phyloP scores from a whole-genome alignment of 1,140 invertebrate genomes.

The Wasmannia auropunctata region DNA sequence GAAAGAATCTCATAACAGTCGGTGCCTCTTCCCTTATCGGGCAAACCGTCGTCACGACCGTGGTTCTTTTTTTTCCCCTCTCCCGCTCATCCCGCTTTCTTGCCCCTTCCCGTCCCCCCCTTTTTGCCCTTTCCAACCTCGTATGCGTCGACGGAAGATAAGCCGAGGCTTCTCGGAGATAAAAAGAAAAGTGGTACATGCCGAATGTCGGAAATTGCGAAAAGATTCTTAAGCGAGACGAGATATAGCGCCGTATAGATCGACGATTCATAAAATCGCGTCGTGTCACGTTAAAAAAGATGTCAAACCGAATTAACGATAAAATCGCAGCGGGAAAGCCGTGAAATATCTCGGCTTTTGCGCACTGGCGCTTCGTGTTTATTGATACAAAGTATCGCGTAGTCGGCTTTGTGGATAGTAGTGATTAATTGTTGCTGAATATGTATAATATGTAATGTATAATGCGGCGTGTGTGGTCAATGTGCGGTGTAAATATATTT shows the following conservation, averaged over 20 bases:
- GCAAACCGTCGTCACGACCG: slow-evolving; percentile 55
- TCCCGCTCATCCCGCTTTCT: not conserved
- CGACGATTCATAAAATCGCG: not conserved
- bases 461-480: not conserved
- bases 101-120: too few relatives aligned
- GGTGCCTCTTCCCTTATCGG: slow-evolving; percentile 57
- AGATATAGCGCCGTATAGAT: not conserved
- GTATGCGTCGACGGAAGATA: slow-evolving; percentile 24
- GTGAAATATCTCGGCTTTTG: not conserved
- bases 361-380: not conserved
- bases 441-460: not conserved
- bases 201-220: not conserved
- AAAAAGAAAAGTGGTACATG: slow-evolving; percentile 22
- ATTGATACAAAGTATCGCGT: not conserved
- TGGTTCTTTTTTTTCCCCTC: not conserved
- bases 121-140: not conserved
- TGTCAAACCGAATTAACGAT: not conserved
- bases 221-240: slow-evolving; percentile 3
- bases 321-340: not conserved
- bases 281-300: not conserved
- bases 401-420: not conserved
- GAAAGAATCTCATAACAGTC: slow-evolving; percentile 64
- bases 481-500: not conserved
- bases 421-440: slow-evolving; percentile 1
- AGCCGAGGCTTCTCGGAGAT: slow-evolving; percentile 11